Conservation (phyloP, 2,888 invertebrate genomes). For the Drosophila mimetica region DNA sequence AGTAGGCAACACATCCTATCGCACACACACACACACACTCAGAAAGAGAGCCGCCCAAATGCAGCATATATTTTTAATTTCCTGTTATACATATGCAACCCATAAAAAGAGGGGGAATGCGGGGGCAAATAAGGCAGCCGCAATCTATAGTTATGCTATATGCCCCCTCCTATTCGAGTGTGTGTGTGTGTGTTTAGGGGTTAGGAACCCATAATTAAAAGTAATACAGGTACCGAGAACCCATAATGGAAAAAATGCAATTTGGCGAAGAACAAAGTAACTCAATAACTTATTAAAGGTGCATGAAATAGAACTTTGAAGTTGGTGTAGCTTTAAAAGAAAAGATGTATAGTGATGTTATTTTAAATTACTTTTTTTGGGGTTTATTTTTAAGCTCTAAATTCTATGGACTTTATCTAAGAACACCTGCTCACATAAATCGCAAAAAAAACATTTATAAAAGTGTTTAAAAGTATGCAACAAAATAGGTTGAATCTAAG, state of each 20-base stretch:
- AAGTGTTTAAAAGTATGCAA: background rate
- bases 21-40: slow-evolving; percentile 18
- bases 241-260: slow-evolving; percentile 28
- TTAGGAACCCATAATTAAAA: slow-evolving; percentile 21
- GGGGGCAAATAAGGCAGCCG: slow-evolving; percentile 4
- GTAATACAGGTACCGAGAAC: background rate
- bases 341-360: background rate
- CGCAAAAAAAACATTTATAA: no score
- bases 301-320: background rate
- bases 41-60: slow-evolving; percentile 20
- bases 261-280: slow-evolving; percentile 4
- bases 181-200: slow-evolving; percentile 1
- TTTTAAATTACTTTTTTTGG: background rate
- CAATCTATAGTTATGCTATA: slow-evolving; percentile 5
- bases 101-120: slow-evolving; percentile 5
- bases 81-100: slow-evolving; percentile 43
- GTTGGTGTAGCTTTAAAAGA: background rate
- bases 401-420: no score
- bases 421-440: no score
- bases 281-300: slow-evolving; percentile 5
- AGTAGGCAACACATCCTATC: slow-evolving; percentile 42
- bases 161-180: no score
- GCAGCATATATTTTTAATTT: slow-evolving; percentile 55
- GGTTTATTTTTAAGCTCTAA: no score
- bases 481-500: no score